phyloP scores from a whole-genome alignment of 2,113 vertebrate genomes.

The Tenrec ecaudatus region DNA sequence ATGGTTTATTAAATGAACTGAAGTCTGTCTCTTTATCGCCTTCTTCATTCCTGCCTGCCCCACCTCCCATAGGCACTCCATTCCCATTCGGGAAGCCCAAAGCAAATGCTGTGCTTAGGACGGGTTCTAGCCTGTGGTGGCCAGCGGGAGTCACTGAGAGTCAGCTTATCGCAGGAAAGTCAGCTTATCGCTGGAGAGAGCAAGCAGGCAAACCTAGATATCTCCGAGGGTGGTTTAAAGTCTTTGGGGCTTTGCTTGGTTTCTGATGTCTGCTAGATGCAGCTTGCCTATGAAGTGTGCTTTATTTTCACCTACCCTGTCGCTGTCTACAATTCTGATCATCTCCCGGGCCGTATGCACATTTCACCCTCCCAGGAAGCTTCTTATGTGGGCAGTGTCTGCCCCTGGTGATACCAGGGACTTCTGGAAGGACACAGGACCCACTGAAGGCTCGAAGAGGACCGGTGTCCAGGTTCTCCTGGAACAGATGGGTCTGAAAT shows the following conservation, averaged over 20 bases:
- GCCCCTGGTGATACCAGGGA: not conserved
- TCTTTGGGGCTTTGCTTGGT: accelerated
- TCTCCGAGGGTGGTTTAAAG: no score
- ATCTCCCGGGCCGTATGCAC: not conserved
- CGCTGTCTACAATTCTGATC: not conserved
- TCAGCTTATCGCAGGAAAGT: no score
- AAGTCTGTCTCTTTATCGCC: not conserved
- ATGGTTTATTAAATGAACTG: accelerated
- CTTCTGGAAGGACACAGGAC: no score
- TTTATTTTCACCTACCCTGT: not conserved
- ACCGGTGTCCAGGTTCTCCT: not conserved
- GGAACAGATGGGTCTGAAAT: not conserved
- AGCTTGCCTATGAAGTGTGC: not conserved
- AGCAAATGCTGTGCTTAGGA: not conserved
- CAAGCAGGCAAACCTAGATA: no score
- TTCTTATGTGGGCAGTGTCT: no score
- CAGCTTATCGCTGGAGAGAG: accelerated
- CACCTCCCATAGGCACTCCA: accelerated
- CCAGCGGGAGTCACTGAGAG: not conserved
- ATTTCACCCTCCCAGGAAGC: not conserved
- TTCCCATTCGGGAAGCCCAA: not conserved
- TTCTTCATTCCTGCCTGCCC: not conserved
- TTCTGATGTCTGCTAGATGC: no score
- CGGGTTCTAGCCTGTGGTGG: no score
- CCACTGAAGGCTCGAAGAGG: not conserved